These are phyloP conservation scores for Zingel zingel DNA, from an alignment of 2,113 vertebrate genomes.

Conservation along the genomic window DNA sequence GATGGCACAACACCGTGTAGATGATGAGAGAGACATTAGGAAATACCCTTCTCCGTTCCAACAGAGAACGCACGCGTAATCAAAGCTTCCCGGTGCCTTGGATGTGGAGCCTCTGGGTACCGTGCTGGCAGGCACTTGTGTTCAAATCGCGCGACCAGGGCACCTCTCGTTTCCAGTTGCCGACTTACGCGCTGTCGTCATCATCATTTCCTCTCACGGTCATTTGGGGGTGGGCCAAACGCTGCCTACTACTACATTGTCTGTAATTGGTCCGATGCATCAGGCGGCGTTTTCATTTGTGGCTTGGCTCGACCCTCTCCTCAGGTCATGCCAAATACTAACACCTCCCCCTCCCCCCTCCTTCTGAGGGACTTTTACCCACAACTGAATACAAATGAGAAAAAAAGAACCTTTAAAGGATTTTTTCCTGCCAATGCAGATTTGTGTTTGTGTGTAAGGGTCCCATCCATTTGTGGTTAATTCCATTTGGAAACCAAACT, in stretches of 20 bases:
- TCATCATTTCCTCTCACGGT: constrained; percentile 52
- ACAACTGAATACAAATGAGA: constrained; percentile 32
- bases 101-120: constrained; percentile 22
- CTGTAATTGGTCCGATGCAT: background rate
- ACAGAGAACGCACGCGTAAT: constrained; percentile 22
- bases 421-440: background rate
- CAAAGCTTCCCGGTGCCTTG: constrained; percentile 9
- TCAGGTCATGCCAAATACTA: background rate
- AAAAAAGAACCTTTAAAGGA: background rate
- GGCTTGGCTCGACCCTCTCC: background rate
- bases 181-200: constrained; percentile 76
- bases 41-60: constrained; percentile 20
- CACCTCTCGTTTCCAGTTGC: constrained; percentile 61
- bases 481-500: constrained; percentile 20
- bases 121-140: constrained; percentile 32
- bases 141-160: constrained; percentile 54
- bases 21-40: background rate
- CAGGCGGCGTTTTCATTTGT: constrained; percentile 23
- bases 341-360: background rate
- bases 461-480: constrained; percentile 12
- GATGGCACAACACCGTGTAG: constrained; percentile 5
- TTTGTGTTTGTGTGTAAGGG: background rate
- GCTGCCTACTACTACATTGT: constrained; percentile 33
- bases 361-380: background rate
- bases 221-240: constrained; percentile 61